These are phyloP conservation scores for Drosophila nebulosa DNA, from an alignment of 1,140 invertebrate genomes.

Conservation along the genomic window DNA sequence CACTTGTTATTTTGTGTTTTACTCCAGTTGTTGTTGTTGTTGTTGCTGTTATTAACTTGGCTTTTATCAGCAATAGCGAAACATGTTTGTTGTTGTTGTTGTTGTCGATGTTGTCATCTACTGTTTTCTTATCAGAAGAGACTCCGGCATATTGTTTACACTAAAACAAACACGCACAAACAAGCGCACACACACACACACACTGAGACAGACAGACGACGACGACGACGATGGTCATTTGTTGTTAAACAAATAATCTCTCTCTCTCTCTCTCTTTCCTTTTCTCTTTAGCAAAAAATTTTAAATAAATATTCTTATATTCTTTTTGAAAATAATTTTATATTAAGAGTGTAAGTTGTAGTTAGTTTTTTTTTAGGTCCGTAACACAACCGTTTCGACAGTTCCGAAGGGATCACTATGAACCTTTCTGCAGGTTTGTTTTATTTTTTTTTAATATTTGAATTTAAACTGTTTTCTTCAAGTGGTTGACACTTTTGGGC, in stretches of 20 bases:
- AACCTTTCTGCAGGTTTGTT: background rate
- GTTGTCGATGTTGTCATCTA: constrained; percentile 11
- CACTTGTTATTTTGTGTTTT: background rate
- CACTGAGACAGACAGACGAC: constrained; percentile 7
- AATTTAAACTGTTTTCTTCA: constrained; percentile 10
- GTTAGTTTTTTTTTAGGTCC: no score
- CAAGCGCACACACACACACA: constrained; percentile 6
- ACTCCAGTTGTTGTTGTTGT: background rate
- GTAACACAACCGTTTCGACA: no score
- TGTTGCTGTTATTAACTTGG: constrained; percentile 7
- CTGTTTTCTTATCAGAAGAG: constrained; percentile 48
- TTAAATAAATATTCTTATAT: no score
- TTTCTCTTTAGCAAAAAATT: no score
- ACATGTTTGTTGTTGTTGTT: background rate
- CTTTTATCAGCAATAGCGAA: background rate
- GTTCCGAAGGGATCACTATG: background rate
- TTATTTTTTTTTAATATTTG: background rate
- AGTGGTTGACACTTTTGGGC: constrained; percentile 23
- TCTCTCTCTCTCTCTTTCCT: constrained; percentile 1
- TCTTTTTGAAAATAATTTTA: no score
- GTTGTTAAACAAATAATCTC: constrained; percentile 30
- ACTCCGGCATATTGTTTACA: constrained; percentile 31
- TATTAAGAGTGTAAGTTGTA: no score
- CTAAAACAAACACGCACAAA: constrained; percentile 24
- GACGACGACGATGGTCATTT: background rate